Evolutionary conservation across 2,113 vertebrate species (phyloP), one percentile per base, ranked within the genome.

Genomic region (Oreochromis aureus): DNA sequence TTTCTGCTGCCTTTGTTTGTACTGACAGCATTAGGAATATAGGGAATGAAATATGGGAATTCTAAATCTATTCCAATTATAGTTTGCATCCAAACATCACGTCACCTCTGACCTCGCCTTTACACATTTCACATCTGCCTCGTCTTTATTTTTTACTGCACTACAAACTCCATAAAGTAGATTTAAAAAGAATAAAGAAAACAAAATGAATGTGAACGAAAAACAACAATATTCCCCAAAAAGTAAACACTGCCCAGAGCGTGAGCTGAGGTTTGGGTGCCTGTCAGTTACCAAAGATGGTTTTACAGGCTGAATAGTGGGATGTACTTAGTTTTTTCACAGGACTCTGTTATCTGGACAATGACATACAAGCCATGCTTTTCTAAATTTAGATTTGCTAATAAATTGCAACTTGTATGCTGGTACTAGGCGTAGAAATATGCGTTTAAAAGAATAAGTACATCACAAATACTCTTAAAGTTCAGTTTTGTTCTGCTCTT

Each of bases 391-490:
- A 73, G 39, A 15, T 71, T 6, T 73, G 13, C 7, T 6, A 27
- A 6, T 44, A 73, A 73, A 73, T 27, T 46, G 13, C 39, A 71
- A 13, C 5, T 18, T 27, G 66, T 6, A 18, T 8, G 16, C 48
- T 18, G 48, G 48, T 51, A 18, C 5, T 7, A 51, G 48, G 22
- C 18, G 13, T 69, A 69, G 6, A 69, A 39, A 69, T 39, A 13
- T 69, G 34, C 0, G 1, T 16, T 73, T 16, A 27, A 44, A 46
- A 5, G 22, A 46, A 16, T 1, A 73, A 46, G 2, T 27, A 16
- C 13, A 73, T 46, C 69, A 46, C 22, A 73, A 27, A 73, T 46
- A 27, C 69, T 10, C 2, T 73, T 73, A 16, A 46, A 24, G 22
- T 73, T 44, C 13, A 18, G 22, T 71, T 69, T 69, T 69, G 11